Base-by-base conservation (phyloP, 2,113 vertebrate genomes). In the Oryzias melastigma region DNA sequence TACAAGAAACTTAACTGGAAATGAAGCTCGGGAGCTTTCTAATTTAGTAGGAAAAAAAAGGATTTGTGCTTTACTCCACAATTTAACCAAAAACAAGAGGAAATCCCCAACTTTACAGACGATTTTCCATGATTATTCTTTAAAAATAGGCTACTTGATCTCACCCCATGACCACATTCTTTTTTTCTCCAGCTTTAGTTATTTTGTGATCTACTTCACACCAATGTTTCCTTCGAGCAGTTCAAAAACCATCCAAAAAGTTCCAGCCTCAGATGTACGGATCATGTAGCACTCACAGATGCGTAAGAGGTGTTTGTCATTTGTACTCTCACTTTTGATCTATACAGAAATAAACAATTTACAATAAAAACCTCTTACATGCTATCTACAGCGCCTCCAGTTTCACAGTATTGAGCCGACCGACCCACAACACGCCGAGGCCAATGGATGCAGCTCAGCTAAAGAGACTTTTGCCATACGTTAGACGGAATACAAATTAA, bases 361-460 rank as follows among this genome's bases (percentile, higher is more conserved):
- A 88, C 80, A 89, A 83, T 84, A 85, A 88, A 88, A 86, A 85
- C 69, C 75, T 87, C 82, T 88, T 70, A 69, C 84, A 73, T 85
- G 86, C 86, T 87, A 91, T 88, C 84, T 92, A 89, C 91, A 91
- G 85, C 80, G 86, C 87, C 90, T 92, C 88, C 84, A 88, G 85
- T 90, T 91, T 92, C 91, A 92, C 91, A 92, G 91, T 91, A 90
- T 90, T 82, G 79, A 83, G 85, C 85, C 88, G 63, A 80, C 84
- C 77, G 86, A 87, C 66, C 71, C 77, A 19, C 18, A 63, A 75
- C 80, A 49, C 71, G 48, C 55, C 25, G 25, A 65, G 82, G 72
- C 68, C 49, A 46, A 46, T 78, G 62, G 80, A 76, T n/a, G 71
- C 88, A 85, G 85, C 78, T 79, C 71, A 58, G 88, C 88, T 80